These are phyloP conservation scores for Corapipo altera DNA, from an alignment of 2,113 vertebrate species.

Conservation along the genomic window DNA sequence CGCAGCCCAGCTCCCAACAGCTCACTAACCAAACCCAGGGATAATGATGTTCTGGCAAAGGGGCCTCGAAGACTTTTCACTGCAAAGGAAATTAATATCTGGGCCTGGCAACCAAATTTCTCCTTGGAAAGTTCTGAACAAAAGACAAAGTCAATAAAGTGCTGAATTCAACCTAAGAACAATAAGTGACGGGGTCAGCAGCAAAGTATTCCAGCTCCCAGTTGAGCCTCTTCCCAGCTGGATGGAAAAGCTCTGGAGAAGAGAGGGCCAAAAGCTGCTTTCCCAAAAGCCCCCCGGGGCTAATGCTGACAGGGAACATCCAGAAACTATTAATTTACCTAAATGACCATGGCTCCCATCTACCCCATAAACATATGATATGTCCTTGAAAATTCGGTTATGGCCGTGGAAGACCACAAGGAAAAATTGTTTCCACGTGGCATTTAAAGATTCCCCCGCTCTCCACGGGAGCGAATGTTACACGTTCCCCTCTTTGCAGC, in stretches of 20 bases:
- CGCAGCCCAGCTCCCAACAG: not conserved
- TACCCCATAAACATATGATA: not conserved
- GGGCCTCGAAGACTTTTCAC: not conserved
- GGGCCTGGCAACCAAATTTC: not conserved
- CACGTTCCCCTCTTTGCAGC: not conserved
- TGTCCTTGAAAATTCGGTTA: not conserved
- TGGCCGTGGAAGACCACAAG: not conserved
- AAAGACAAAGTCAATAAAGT: slow-evolving; percentile 22
- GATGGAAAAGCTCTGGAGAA: not conserved
- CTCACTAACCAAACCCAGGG: not conserved
- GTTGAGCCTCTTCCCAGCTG: not conserved
- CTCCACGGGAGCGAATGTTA: not conserved
- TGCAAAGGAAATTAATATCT: slow-evolving; percentile 33
- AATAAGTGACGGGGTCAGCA: not conserved
- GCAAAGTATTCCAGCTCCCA: not conserved
- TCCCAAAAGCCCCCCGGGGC: not conserved
- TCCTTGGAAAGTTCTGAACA: slow-evolving; percentile 23
- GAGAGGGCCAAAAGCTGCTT: slow-evolving; percentile 6
- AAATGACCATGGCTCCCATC: slow-evolving; percentile 35
- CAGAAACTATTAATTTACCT: slow-evolving; percentile 57
- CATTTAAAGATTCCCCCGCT: not conserved
- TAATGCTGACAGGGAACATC: slow-evolving; percentile 1
- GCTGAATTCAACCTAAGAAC: not conserved
- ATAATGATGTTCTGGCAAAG: slow-evolving; percentile 15
- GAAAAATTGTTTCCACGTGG: not conserved